Evolutionary conservation across 1,140 invertebrate species (phyloP).

Genomic region (Scaptomyza montana): DNA sequence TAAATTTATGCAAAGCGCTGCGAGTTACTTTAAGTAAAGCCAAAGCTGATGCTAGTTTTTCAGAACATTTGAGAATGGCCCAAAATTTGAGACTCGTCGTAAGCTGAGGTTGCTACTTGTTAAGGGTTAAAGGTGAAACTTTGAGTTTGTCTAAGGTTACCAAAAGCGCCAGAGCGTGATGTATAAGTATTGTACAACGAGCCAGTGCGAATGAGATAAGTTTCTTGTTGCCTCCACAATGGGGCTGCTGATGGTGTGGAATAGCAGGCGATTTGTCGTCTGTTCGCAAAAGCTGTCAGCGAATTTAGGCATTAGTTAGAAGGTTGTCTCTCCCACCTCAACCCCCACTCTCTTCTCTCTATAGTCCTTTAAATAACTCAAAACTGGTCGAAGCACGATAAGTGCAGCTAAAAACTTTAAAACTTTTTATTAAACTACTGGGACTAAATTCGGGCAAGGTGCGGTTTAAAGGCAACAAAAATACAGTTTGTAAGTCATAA

Average conservation of each 20-base stretch:
- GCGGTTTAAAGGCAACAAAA: too few relatives aligned
- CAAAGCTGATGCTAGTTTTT: slow-evolving; percentile 59
- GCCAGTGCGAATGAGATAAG: slow-evolving; percentile 37
- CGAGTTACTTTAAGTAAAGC: slow-evolving; percentile 77
- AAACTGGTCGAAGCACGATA: slow-evolving; percentile 42
- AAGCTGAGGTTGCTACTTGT: slow-evolving; percentile 52
- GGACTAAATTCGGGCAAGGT: not conserved
- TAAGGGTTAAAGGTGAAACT: slow-evolving; percentile 54
- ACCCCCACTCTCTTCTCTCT: not conserved
- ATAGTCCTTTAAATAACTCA: slow-evolving; percentile 28
- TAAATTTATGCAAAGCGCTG: slow-evolving; percentile 79
- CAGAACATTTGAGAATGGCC: slow-evolving; percentile 23
- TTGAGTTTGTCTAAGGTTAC: slow-evolving; percentile 51
- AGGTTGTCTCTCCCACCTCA: not conserved
- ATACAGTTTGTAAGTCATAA: not conserved
- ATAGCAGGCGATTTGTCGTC: slow-evolving; percentile 17
- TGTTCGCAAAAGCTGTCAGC: slow-evolving; percentile 41
- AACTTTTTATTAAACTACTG: not conserved
- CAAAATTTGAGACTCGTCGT: slow-evolving; percentile 48
- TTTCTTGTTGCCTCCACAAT: slow-evolving; percentile 23
- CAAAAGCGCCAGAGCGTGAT: slow-evolving; percentile 51
- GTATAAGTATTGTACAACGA: slow-evolving; percentile 39
- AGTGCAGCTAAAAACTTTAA: slow-evolving; percentile 18
- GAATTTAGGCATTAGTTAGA: slow-evolving; percentile 29
- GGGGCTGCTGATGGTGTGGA: not conserved